A percentile compares a stretch with the other conserved stretches of the same genome.
Conservation (phyloP, 2,888 invertebrate genomes). For the Euclidia mi region DNA sequence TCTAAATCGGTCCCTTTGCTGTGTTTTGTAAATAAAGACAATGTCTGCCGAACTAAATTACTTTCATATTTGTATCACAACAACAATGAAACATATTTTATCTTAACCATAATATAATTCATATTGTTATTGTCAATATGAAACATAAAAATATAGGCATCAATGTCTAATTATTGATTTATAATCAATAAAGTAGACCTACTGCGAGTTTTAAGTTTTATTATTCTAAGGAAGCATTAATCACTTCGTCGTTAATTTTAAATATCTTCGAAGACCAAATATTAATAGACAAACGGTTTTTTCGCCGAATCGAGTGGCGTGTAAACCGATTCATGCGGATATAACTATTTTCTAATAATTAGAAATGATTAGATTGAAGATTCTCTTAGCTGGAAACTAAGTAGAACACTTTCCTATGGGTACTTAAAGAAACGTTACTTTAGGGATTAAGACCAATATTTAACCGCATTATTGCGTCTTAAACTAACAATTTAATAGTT, state of each 20-base stretch:
- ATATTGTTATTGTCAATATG: not conserved
- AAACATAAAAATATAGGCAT: not conserved
- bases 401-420: no score
- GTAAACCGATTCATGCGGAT: constrained; percentile 9
- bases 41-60: no score
- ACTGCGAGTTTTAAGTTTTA: constrained; percentile 10
- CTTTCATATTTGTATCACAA: no score
- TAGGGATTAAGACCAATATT: no score
- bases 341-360: not conserved
- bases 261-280: constrained; percentile 12
- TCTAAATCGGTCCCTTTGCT: constrained; percentile 25
- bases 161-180: constrained; percentile 11
- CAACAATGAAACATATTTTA: no score
- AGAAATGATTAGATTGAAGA: not conserved
- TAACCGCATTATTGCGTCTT: no score
- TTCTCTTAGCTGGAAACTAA: not conserved
- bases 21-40: constrained; percentile 15
- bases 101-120: not conserved
- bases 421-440: no score
- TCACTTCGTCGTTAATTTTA: constrained; percentile 11
- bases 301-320: constrained; percentile 9
- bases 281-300: constrained; percentile 19
- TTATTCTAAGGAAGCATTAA: constrained; percentile 23
- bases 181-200: constrained; percentile 14
- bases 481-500: no score